These are phyloP conservation scores for Acanthoscelides obtectus DNA, from an alignment of 2,888 invertebrate genomes.

Conservation along the genomic window DNA sequence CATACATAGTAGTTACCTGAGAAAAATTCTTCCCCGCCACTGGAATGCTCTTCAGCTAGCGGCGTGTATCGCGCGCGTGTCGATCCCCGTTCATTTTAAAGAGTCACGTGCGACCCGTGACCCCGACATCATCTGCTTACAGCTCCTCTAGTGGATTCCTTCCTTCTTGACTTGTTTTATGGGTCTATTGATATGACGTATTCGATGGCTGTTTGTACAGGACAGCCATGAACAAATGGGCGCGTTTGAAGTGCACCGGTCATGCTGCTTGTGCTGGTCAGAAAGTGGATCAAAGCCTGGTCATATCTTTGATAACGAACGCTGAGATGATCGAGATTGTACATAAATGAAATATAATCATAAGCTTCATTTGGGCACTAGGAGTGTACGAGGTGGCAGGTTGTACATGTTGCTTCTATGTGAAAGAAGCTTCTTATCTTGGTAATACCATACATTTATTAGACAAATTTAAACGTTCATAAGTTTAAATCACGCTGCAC, in stretches of 20 bases:
- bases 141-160: neutral
- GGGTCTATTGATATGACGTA: neutral
- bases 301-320: too few species aligned
- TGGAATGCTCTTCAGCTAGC: neutral
- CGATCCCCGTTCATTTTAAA: conserved; percentile 28
- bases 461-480: too few species aligned
- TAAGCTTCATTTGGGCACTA: too few species aligned
- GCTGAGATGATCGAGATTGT: too few species aligned
- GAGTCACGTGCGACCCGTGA: conserved; percentile 31
- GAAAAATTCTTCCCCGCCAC: neutral
- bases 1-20: too few species aligned
- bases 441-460: too few species aligned
- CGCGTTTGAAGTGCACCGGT: neutral
- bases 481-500: too few species aligned
- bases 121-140: conserved; percentile 17
- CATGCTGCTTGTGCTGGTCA: neutral
- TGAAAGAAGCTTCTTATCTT: too few species aligned
- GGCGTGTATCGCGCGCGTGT: conserved; percentile 25
- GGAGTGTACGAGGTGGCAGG: too few species aligned
- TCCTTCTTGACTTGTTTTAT: neutral
- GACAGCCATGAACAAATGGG: neutral
- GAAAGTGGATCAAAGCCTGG: neutral
- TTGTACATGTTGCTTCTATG: too few species aligned
- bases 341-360: too few species aligned
- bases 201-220: neutral